Base-by-base conservation (phyloP, 2,113 vertebrate genomes). In the Eleginops maclovinus region DNA sequence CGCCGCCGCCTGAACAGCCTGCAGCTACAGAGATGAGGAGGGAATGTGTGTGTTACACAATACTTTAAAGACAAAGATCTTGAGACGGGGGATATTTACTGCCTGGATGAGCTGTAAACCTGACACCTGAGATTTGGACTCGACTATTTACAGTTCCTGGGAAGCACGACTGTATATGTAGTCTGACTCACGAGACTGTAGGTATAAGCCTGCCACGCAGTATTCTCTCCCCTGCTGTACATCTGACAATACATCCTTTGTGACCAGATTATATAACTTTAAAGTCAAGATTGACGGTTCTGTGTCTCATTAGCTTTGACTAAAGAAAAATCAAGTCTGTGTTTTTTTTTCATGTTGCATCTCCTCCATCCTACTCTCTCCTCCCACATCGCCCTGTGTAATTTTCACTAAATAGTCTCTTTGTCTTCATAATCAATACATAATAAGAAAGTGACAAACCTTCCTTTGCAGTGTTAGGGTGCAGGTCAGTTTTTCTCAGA, bases 341-440 rank as follows among this genome's bases (percentile, higher is more conserved):
- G 56, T 53, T 59, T 71, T 65, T 58, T 59, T 56, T 72, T 62
- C 7, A 66, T 76, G 63, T 64, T 79, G 26, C 67, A 16, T 50
- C 61, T 72, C 61, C n/a, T 70, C 28, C 28, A 65, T 70, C 55
- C 64, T 74, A 17, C 47, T 71, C 65, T 62, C 62, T 83, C 65
- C 77, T 58, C 75, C 61, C 70, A 79, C 49, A 58, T 67, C 12
- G 10, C 44, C 62, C 55, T 7, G 24, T 81, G 72, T 87, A 68
- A 88, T 88, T 85, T 85, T 81, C 74, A 75, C 73, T 82, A 73
- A 91, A 88, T 70, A 83, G 58, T 88, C 71, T 75, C 75, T 86
- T 82, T 87, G 81, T 90, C 72, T 83, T 71, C 54, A 68, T 78
- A 89, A 90, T 93, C 88, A 89, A 93, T 92, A 87, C 75, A 77